Evolutionary conservation across 2,888 invertebrate species (phyloP).

Genomic region (Palloptera scutellata): DNA sequence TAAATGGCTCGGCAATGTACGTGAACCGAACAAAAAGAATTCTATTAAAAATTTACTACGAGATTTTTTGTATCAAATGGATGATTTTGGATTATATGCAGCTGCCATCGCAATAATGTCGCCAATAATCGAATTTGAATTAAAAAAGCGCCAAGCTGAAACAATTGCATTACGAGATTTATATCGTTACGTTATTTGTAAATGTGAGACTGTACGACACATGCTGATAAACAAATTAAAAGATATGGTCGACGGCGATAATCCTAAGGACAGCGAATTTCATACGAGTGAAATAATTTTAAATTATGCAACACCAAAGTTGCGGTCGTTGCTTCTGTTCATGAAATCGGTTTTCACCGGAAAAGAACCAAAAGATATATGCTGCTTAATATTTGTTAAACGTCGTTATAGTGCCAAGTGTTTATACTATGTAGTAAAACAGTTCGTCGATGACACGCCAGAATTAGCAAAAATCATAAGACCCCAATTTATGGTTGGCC

Average conservation of each 20-base stretch:
- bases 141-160: slow-evolving; percentile 68
- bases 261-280: slow-evolving; percentile 49
- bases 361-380: slow-evolving; percentile 48
- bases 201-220: slow-evolving; percentile 65
- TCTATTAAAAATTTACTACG: slow-evolving; percentile 65
- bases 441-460: slow-evolving; percentile 64
- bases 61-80: slow-evolving; percentile 66
- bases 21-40: slow-evolving; percentile 63
- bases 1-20: slow-evolving; percentile 39
- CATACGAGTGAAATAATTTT: slow-evolving; percentile 60
- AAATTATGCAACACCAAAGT: slow-evolving; percentile 72
- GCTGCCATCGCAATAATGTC: slow-evolving; percentile 70
- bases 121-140: slow-evolving; percentile 71
- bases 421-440: slow-evolving; percentile 73
- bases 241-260: slow-evolving; percentile 50
- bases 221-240: slow-evolving; percentile 67
- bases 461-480: slow-evolving; percentile 66
- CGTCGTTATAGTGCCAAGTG: slow-evolving; percentile 77
- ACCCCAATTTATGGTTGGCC: slow-evolving; percentile 78
- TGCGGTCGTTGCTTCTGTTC: slow-evolving; percentile 66
- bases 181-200: slow-evolving; percentile 47
- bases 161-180: slow-evolving; percentile 56
- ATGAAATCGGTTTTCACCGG: slow-evolving; percentile 1
- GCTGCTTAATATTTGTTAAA: slow-evolving; percentile 59
- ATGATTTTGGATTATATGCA: slow-evolving; percentile 69